These are phyloP conservation scores for Morelia viridis DNA, from an alignment of 2,797 vertebrate species.

Conservation along the genomic window DNA sequence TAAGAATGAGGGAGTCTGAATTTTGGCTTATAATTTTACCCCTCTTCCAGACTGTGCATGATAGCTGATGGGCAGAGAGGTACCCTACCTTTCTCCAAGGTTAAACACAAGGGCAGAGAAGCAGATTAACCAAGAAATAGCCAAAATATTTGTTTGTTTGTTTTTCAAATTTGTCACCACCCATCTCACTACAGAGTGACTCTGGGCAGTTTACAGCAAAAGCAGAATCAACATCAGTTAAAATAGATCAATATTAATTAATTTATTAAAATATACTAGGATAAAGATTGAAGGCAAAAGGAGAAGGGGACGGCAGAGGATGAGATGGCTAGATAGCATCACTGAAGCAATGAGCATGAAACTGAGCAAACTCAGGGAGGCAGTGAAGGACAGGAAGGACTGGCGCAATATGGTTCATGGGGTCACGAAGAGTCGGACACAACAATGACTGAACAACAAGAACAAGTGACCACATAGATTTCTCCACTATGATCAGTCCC, in stretches of 20 bases:
- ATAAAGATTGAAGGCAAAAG: background rate
- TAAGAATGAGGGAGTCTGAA: background rate
- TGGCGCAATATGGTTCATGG: too few species aligned
- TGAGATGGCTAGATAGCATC: background rate
- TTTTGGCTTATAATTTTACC: background rate
- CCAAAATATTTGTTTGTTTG: background rate
- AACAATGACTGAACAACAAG: too few species aligned
- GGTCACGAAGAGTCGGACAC: too few species aligned
- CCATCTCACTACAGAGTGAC: too few species aligned
- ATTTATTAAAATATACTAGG: too few species aligned
- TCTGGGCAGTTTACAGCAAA: too few species aligned
- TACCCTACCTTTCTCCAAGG: background rate
- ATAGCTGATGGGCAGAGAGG: background rate
- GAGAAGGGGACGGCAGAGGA: background rate
- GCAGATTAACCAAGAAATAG: background rate
- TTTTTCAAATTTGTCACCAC: background rate
- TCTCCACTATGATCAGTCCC: background rate
- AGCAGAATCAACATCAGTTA: too few species aligned
- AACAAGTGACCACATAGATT: background rate
- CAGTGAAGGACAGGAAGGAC: too few species aligned
- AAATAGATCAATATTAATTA: too few species aligned
- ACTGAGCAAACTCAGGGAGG: too few species aligned
- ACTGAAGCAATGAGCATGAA: background rate
- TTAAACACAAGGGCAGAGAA: background rate
- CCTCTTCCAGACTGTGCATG: background rate